phyloP scores from a whole-genome alignment of 2,888 invertebrate genomes.

The Melinopterus prodromus region DNA sequence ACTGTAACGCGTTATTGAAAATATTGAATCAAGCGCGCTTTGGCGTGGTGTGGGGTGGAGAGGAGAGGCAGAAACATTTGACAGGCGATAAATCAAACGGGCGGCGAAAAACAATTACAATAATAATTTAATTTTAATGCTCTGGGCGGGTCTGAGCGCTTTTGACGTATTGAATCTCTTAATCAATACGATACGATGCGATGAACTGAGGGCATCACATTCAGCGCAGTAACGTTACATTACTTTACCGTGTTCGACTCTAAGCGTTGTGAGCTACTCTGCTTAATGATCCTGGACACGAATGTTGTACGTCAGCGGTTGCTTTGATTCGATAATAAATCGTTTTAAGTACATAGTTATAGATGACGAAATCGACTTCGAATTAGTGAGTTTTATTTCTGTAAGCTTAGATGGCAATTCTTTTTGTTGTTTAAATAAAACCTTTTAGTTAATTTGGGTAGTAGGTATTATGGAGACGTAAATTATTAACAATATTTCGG shows the following conservation, averaged over 20 bases:
- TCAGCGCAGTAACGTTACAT: background rate
- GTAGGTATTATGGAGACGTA: too few species aligned
- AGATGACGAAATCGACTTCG: background rate
- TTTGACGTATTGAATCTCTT: slow-evolving; percentile 24
- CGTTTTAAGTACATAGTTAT: background rate
- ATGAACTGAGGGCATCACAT: background rate
- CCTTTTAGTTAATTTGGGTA: too few species aligned
- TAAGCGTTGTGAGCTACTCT: background rate
- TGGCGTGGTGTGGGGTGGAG: background rate
- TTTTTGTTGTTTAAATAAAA: too few species aligned
- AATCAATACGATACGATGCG: slow-evolving; percentile 11
- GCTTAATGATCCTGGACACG: background rate
- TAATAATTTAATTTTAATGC: slow-evolving; percentile 27
- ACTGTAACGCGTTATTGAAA: slow-evolving; percentile 4
- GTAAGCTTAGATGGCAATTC: too few species aligned
- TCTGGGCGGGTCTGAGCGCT: slow-evolving; percentile 13
- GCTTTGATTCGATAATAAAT: background rate
- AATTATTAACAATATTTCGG: too few species aligned
- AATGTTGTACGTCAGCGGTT: background rate
- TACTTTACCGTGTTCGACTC: background rate
- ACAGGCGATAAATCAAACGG: slow-evolving; percentile 24
- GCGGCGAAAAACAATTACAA: slow-evolving; percentile 25
- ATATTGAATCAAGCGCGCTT: background rate
- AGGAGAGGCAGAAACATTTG: slow-evolving; percentile 17
- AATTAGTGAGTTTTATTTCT: background rate